Conservation (phyloP, 2,797 vertebrate genomes). For the Carcharodon carcharias region DNA sequence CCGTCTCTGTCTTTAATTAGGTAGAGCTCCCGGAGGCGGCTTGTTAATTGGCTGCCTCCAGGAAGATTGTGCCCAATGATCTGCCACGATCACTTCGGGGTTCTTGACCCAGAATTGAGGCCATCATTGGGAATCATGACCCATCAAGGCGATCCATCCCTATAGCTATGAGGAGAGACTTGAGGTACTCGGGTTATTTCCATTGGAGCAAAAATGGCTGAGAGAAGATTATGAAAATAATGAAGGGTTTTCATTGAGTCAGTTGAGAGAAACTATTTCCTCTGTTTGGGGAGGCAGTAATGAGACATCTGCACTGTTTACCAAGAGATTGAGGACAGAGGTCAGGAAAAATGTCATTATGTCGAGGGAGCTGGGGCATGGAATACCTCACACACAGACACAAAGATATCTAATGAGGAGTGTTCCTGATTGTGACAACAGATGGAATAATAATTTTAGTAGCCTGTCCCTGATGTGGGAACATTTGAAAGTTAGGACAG, state of each 20-base stretch:
- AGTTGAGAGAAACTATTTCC: not conserved
- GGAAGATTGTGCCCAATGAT: no score
- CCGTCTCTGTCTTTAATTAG: not conserved
- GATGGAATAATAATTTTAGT: not conserved
- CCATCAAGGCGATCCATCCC: not conserved
- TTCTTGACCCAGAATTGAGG: not conserved
- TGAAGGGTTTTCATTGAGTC: not conserved
- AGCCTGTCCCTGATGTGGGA: not conserved
- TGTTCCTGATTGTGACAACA: not conserved
- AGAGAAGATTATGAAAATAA: not conserved
- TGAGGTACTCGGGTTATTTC: not conserved
- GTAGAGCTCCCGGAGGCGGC: not conserved
- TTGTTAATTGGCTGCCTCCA: not conserved
- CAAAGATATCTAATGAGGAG: not conserved
- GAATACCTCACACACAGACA: not conserved
- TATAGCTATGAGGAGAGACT: not conserved
- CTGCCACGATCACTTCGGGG: no score
- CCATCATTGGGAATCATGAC: not conserved
- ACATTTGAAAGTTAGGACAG: not conserved
- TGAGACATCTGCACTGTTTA: not conserved
- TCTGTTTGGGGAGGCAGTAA: not conserved
- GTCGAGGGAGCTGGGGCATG: not conserved
- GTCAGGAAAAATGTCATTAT: not conserved
- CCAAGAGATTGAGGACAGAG: not conserved
- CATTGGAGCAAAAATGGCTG: not conserved